These are phyloP conservation scores for Nannoperca australis DNA, from an alignment of 2,797 vertebrate species.

Conservation along the genomic window DNA sequence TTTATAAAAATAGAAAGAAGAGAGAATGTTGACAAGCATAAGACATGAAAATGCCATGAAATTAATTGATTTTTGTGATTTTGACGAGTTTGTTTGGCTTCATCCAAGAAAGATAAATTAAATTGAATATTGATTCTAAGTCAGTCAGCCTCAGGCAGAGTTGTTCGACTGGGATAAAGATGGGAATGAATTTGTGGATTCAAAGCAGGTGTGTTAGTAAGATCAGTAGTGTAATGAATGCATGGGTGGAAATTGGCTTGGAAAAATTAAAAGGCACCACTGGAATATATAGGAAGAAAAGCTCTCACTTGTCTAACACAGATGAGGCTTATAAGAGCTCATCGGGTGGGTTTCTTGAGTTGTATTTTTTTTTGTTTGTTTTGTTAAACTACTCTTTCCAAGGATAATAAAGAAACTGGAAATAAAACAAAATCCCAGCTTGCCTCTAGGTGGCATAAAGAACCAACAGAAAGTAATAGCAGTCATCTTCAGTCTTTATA, in stretches of 20 bases:
- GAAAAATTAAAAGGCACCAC: neutral
- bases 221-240: neutral
- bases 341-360: neutral
- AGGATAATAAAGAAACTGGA: neutral
- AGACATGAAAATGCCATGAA: neutral
- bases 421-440: constrained; percentile 4
- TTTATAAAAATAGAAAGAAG: neutral
- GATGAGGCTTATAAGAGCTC: neutral
- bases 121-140: neutral
- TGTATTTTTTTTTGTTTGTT: neutral
- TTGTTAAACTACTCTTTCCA: neutral
- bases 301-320: neutral
- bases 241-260: neutral
- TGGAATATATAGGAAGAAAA: neutral
- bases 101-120: too few relatives aligned
- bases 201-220: neutral
- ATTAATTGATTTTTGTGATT: neutral
- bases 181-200: neutral
- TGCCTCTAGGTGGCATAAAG: constrained; percentile 71
- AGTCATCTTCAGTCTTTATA: neutral
- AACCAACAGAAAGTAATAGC: constrained; percentile 26
- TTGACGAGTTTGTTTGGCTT: neutral
- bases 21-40: neutral
- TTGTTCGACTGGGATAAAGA: neutral
- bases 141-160: too few relatives aligned